phyloP scores from a whole-genome alignment of 2,113 vertebrate species.

The Aleadryas rufinucha region DNA sequence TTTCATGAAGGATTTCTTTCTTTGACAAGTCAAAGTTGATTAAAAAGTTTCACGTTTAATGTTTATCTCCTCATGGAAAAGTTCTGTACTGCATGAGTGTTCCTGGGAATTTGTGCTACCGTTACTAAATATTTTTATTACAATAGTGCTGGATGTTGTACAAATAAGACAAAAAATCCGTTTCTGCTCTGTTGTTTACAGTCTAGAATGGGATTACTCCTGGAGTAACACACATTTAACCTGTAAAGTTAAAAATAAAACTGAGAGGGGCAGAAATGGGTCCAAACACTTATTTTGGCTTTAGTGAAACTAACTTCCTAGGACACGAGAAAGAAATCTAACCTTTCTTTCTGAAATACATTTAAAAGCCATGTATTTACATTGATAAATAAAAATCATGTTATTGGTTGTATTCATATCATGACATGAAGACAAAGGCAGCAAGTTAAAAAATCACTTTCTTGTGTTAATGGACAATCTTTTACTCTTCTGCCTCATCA shows the following conservation, averaged over 20 bases:
- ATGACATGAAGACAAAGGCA: background rate
- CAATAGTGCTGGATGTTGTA: background rate
- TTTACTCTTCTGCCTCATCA: background rate
- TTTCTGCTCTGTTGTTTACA: background rate
- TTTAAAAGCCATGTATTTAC: background rate
- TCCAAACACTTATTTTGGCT: background rate
- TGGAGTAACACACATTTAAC: background rate
- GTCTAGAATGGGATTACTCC: background rate
- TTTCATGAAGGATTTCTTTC: background rate
- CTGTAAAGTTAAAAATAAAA: background rate
- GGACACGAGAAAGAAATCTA: background rate
- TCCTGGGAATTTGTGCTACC: background rate
- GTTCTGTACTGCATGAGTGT: background rate
- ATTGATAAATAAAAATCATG: background rate
- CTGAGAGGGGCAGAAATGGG: background rate
- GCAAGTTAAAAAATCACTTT: background rate
- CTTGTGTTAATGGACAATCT: background rate
- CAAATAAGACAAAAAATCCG: background rate
- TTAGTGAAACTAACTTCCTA: background rate
- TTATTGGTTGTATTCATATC: background rate
- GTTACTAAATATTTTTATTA: background rate
- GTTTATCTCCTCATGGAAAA: background rate
- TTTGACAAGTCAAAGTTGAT: background rate
- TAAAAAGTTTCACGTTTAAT: background rate
- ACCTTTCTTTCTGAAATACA: background rate